These are phyloP conservation scores for Napeogenes sylphis DNA, from an alignment of 2,888 invertebrate genomes.

Conservation along the genomic window DNA sequence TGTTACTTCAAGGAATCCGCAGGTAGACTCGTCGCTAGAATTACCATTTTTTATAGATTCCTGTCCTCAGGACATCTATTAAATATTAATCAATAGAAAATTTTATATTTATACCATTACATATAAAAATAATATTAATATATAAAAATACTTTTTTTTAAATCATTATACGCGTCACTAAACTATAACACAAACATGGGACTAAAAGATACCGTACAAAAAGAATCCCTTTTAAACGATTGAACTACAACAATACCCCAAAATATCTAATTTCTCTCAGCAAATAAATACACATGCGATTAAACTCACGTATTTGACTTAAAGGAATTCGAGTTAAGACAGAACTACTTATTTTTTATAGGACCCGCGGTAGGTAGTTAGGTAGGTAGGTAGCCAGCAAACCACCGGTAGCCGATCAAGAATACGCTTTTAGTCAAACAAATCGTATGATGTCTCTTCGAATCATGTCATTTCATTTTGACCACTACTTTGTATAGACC, in stretches of 20 bases:
- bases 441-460: slow-evolving; percentile 73
- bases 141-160: too few relatives aligned
- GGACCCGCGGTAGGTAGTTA: slow-evolving; percentile 73
- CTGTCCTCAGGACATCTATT: slow-evolving; percentile 1
- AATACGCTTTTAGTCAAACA: slow-evolving; percentile 75
- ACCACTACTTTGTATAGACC: slow-evolving; percentile 20
- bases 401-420: slow-evolving; percentile 74
- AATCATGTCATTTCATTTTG: slow-evolving; percentile 60
- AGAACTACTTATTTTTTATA: slow-evolving; percentile 60
- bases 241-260: slow-evolving; percentile 30
- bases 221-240: slow-evolving; percentile 25
- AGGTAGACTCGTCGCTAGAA: slow-evolving; percentile 45
- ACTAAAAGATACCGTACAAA: slow-evolving; percentile 16
- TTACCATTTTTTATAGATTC: slow-evolving; percentile 18
- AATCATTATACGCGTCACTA: slow-evolving; percentile 12
- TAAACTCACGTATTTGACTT: slow-evolving; percentile 72
- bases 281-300: slow-evolving; percentile 69
- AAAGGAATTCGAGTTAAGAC: slow-evolving; percentile 69
- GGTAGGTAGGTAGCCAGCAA: slow-evolving; percentile 74
- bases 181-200: slow-evolving; percentile 19
- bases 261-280: slow-evolving; percentile 25
- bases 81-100: too few relatives aligned
- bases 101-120: too few relatives aligned
- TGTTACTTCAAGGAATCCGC: slow-evolving; percentile 64
- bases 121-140: too few relatives aligned